phyloP scores from a whole-genome alignment of 2,113 vertebrate genomes.

The Neodontobutis hainanensis region DNA sequence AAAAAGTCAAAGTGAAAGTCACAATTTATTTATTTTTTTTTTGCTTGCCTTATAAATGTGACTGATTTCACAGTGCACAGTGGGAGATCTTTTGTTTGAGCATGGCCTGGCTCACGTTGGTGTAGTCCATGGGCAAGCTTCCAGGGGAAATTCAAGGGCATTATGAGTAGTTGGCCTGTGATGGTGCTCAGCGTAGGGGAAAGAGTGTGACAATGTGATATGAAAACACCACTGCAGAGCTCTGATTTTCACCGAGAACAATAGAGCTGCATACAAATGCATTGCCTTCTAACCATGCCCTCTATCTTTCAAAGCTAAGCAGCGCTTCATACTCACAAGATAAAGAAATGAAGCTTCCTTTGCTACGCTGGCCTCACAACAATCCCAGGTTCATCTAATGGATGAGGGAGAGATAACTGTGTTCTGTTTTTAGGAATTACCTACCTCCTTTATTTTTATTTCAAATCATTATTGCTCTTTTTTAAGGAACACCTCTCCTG shows the following conservation, averaged over 20 bases:
- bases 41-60: conserved; percentile 40
- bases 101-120: conserved; percentile 45
- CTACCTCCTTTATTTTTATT: conserved; percentile 29
- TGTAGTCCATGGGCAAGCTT: conserved; percentile 66
- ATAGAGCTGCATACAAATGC: conserved; percentile 58
- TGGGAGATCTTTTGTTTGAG: conserved; percentile 62
- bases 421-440: conserved; percentile 58
- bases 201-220: conserved; percentile 52
- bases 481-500: conserved; percentile 50
- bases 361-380: conserved; percentile 55
- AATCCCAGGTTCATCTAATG: conserved; percentile 58
- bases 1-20: too few relatives aligned
- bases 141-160: conserved; percentile 70
- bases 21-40: conserved; percentile 1
- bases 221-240: conserved; percentile 62
- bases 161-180: conserved; percentile 57
- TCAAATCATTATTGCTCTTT: conserved; percentile 34
- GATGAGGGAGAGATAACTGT: conserved; percentile 28
- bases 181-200: conserved; percentile 58
- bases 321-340: conserved; percentile 44
- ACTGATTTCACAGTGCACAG: conserved; percentile 24
- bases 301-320: conserved; percentile 51
- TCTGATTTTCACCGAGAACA: conserved; percentile 58
- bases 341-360: conserved; percentile 43
- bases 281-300: conserved; percentile 47